Evolutionary conservation across 2,113 vertebrate species (phyloP), one percentile per base, ranked within the genome.

Genomic region (Anhinga anhinga): DNA sequence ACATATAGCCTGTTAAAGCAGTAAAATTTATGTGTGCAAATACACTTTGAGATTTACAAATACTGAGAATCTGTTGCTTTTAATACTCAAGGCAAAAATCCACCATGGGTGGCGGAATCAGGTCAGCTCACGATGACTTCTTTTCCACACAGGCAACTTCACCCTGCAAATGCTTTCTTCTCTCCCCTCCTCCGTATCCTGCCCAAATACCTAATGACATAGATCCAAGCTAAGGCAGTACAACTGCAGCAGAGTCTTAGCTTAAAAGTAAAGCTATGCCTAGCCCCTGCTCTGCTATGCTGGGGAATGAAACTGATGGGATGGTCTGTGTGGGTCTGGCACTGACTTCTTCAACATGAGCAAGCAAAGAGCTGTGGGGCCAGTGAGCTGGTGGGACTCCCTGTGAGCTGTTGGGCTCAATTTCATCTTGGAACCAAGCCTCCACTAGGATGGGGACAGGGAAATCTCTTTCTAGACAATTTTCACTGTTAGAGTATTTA

Each of bases 81-180:
- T 65, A 61, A 71, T 82, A 76, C 62, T 76, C 20, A 50, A 74
- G 50, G 32, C 66, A 90, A n/a, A 93, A 76, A 18, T 62, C 36
- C 56, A 50, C n/a, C 0, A 1, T 23, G 62, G 49, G 32, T 86
- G 55, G 34, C 0, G 4, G 78, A 85, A 49, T 7, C 0, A 0
- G 21, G 29, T 79, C 29, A 53, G 34, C 6, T 67, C 82, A 61
- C 2, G 6, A 49, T 45, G 58, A 69, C 18, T 45, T 45, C 67
- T 40, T 82, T 69, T 15, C 59, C 58, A 67, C 36, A 47, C 3
- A 67, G 40, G 49, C 6, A 77, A 62, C 26, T 49, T 59, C 40
- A 82, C 27, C 6, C 32, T 82, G 25, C 40, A 76, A 80, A 30
- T 18, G 12, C 17, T 49, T 52, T 74, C 44, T 74, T 65, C 47